phyloP scores from a whole-genome alignment of 2,113 vertebrate species.

The Tetrao urogallus region DNA sequence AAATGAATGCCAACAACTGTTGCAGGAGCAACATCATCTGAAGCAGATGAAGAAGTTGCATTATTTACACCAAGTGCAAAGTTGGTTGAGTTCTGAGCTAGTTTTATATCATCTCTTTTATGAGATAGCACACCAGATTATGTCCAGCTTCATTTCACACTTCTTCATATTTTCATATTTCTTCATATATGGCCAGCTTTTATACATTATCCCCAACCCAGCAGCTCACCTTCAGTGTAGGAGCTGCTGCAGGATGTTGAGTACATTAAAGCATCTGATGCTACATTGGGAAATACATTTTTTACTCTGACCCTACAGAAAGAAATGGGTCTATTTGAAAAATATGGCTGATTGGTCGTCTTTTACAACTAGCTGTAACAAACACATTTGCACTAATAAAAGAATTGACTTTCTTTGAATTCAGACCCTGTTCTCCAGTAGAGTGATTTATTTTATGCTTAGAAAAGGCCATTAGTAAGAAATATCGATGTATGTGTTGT shows the following conservation, averaged over 20 bases:
- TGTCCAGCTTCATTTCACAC: background rate
- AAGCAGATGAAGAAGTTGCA: background rate
- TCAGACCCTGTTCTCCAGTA: background rate
- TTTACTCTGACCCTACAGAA: background rate
- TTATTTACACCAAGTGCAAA: background rate
- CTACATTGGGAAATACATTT: background rate
- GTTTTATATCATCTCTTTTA: background rate
- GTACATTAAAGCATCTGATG: background rate
- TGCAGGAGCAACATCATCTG: background rate
- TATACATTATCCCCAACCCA: background rate
- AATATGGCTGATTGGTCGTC: background rate
- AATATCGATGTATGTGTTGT: background rate
- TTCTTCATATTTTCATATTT: background rate
- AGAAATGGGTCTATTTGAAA: background rate
- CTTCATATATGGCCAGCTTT: background rate
- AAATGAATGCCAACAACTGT: background rate
- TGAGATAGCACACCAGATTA: fast-evolving
- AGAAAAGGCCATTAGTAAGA: slow-evolving; percentile 3
- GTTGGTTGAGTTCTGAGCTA: background rate
- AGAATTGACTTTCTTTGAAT: background rate
- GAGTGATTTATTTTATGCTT: slow-evolving; percentile 1
- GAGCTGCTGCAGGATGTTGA: background rate
- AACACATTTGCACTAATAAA: background rate
- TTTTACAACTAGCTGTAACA: slow-evolving; percentile 30
- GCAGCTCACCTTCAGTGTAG: background rate